These are phyloP conservation scores for Excalfactoria chinensis DNA, from an alignment of 2,113 vertebrate species.

Conservation along the genomic window DNA sequence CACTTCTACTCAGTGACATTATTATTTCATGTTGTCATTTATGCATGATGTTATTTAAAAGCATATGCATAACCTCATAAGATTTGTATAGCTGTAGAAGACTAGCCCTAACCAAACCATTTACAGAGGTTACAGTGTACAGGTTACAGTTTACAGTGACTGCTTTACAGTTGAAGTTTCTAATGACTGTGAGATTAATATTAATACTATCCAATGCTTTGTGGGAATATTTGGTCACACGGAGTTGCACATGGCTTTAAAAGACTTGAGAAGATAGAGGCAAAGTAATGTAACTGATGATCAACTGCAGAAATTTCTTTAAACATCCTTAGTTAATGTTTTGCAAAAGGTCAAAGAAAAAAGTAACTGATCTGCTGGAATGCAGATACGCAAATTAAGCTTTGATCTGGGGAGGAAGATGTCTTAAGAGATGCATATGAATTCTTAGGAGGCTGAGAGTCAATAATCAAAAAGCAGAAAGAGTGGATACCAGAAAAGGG, in stretches of 20 bases:
- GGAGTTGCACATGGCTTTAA: not conserved
- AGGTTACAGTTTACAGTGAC: not conserved
- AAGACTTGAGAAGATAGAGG: not conserved
- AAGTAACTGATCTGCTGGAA: not conserved
- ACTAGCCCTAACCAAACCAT: not conserved
- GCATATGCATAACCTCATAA: not conserved
- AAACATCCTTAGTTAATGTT: not conserved
- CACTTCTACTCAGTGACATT: not conserved
- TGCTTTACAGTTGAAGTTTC: not conserved
- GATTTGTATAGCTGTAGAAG: not conserved
- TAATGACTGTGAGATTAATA: not conserved
- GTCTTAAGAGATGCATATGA: not conserved
- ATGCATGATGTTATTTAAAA: not conserved
- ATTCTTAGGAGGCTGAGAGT: not conserved
- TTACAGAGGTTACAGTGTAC: no score
- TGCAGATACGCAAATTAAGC: not conserved
- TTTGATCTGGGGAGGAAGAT: not conserved
- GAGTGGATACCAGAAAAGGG: accelerated
- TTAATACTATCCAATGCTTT: not conserved
- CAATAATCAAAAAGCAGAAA: not conserved
- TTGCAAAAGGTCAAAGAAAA: not conserved
- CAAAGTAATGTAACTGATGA: not conserved
- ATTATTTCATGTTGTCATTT: not conserved
- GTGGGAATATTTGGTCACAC: not conserved
- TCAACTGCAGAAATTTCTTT: not conserved